These are phyloP conservation scores for Polylopha cassiicola DNA, from an alignment of 2,888 invertebrate species.

Conservation along the genomic window DNA sequence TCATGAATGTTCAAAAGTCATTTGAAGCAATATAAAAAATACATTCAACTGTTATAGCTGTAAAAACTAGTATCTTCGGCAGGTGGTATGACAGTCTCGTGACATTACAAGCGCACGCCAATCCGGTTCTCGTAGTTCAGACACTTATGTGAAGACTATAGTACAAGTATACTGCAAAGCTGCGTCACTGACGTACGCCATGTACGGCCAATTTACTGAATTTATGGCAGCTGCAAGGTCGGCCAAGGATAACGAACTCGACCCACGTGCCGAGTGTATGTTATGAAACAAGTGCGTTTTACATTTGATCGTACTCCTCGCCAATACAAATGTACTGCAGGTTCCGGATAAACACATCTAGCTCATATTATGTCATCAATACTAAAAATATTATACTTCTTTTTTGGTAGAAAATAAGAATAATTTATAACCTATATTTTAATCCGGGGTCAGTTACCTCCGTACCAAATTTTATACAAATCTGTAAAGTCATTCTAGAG, in stretches of 20 bases:
- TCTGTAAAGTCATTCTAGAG: too few species aligned
- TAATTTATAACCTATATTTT: too few species aligned
- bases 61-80: conserved; percentile 61
- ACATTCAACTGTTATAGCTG: conserved; percentile 36
- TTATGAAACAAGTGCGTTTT: conserved; percentile 51
- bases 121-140: conserved; percentile 52
- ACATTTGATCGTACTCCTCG: conserved; percentile 27
- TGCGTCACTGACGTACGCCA: conserved; percentile 60
- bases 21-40: conserved; percentile 18
- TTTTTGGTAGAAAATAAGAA: too few species aligned
- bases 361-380: too few species aligned
- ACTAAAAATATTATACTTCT: too few species aligned
- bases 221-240: conserved; percentile 72
- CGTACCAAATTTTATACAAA: too few species aligned
- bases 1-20: too few species aligned
- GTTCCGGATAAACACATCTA: too few species aligned
- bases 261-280: conserved; percentile 33
- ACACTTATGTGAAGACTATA: conserved; percentile 22
- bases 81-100: conserved; percentile 53
- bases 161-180: conserved; percentile 43
- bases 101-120: conserved; percentile 40
- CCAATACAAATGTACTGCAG: too few species aligned
- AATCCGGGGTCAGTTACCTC: too few species aligned
- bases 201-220: conserved; percentile 66
- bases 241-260: conserved; percentile 67